These are phyloP conservation scores for Passer montanus DNA, from an alignment of 2,113 vertebrate species.

Conservation along the genomic window DNA sequence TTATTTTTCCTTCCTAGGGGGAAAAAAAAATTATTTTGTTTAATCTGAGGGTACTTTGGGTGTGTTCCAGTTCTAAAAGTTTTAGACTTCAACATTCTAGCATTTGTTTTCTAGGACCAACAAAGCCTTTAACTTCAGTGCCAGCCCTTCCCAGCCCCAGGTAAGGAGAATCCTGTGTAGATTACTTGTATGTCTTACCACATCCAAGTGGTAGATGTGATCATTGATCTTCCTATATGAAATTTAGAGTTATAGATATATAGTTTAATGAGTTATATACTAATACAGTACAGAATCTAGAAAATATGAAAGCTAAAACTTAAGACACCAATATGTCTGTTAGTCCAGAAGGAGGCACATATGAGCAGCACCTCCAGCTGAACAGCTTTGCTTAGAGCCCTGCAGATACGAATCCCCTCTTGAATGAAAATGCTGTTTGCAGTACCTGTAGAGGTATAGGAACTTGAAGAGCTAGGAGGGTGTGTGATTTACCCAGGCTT, in stretches of 20 bases:
- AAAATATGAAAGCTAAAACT: not conserved
- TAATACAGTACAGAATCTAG: not conserved
- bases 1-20: not conserved
- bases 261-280: not conserved
- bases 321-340: not conserved
- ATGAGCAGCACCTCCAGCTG: not conserved
- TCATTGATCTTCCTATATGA: not conserved
- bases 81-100: not conserved
- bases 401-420: not conserved
- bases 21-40: not conserved
- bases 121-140: conserved; percentile 76
- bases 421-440: not conserved
- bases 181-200: not conserved
- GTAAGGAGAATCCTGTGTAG: conserved; percentile 54
- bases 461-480: not conserved
- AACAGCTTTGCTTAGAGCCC: not conserved
- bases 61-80: not conserved
- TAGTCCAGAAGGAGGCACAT: not conserved
- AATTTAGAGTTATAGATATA: not conserved
- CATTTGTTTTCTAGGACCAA: conserved; percentile 72
- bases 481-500: not conserved
- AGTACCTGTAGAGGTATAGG: not conserved
- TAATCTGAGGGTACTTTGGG: not conserved
- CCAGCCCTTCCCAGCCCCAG: conserved; percentile 84
- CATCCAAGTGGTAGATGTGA: not conserved